These are phyloP conservation scores for Drosophila erecta DNA, from an alignment of 1,140 invertebrate species.

Conservation along the genomic window DNA sequence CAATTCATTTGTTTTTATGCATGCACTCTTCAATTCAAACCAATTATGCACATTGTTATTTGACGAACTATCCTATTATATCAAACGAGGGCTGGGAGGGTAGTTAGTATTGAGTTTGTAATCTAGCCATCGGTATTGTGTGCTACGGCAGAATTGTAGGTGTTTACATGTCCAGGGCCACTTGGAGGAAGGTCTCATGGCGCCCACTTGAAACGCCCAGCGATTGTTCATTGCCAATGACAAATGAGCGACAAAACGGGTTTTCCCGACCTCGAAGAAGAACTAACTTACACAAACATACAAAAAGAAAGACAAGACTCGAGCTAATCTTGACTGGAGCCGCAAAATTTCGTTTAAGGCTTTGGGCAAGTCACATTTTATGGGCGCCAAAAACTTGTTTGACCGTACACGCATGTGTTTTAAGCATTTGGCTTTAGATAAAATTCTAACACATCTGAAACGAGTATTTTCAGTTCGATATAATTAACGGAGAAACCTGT, in stretches of 20 bases:
- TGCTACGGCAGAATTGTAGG: constrained; percentile 15
- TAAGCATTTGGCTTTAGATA: constrained; percentile 40
- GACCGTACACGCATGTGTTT: constrained; percentile 34
- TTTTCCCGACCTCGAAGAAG: constrained; percentile 10
- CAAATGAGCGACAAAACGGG: constrained; percentile 40
- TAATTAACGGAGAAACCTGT: constrained; percentile 53
- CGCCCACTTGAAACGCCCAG: constrained; percentile 23
- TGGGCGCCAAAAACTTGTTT: constrained; percentile 55
- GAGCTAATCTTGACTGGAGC: constrained; percentile 34
- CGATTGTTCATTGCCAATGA: constrained; percentile 30
- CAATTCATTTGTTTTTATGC: no score
- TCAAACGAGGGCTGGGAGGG: not conserved
- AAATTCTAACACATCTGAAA: constrained; percentile 50
- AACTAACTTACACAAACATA: constrained; percentile 12
- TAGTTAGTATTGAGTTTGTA: constrained; percentile 4
- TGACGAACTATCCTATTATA: not conserved
- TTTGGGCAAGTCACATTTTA: constrained; percentile 56
- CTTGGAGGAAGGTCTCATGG: constrained; percentile 24
- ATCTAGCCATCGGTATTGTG: constrained; percentile 15
- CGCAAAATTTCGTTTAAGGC: constrained; percentile 16
- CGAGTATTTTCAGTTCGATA: constrained; percentile 40
- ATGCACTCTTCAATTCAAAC: no score
- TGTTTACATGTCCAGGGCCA: constrained; percentile 34
- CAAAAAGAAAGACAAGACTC: constrained; percentile 12
- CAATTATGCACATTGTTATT: not conserved